A percentile compares a stretch with the other conserved stretches of the same genome.
Evolutionary conservation across 2,888 invertebrate genomes (phyloP).

Genomic region (Taphrorychus bicolor): DNA sequence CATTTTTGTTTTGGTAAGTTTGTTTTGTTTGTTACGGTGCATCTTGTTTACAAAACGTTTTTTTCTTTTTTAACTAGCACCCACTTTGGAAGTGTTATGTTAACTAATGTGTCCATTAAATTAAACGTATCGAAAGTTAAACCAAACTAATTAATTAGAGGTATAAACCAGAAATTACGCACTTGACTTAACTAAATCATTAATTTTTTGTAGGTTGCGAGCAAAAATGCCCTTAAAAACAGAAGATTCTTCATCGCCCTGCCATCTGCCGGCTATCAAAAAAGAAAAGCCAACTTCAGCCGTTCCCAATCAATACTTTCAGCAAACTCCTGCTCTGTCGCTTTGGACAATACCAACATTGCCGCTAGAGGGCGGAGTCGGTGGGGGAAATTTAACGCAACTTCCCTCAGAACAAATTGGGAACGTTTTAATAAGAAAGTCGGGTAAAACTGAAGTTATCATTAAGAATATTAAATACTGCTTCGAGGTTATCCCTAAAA

Average conservation of each 20-base stretch:
- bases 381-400: background rate
- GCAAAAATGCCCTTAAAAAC: background rate
- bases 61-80: no score
- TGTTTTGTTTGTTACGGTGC: no score
- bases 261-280: background rate
- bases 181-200: no score
- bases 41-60: no score
- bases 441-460: background rate
- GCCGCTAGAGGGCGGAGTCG: background rate
- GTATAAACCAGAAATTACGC: no score
- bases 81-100: no score
- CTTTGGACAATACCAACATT: background rate
- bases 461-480: background rate
- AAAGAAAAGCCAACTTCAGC: background rate
- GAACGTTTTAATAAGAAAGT: background rate
- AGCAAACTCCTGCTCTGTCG: background rate
- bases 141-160: no score
- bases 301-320: background rate
- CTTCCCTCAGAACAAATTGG: background rate
- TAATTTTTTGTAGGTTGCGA: no score
- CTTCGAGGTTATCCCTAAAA: background rate
- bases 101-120: no score
- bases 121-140: no score
- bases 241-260: background rate
- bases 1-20: no score